A percentile compares a stretch with the other conserved stretches of the same genome.
Evolutionary conservation across 2,113 vertebrate species (phyloP).

Genomic region (Pseudopodoces humilis): DNA sequence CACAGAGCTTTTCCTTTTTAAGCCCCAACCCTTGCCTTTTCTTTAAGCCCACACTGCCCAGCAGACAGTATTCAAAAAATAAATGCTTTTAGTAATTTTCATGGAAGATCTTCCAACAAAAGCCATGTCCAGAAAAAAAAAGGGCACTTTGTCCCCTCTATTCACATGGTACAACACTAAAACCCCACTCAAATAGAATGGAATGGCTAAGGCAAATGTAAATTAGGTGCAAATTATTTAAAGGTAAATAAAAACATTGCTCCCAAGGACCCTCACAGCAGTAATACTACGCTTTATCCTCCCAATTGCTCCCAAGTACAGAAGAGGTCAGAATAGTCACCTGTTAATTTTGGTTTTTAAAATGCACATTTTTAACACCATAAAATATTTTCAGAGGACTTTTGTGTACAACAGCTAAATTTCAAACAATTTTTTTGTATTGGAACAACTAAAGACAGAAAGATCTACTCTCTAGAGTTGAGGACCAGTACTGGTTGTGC

Average conservation of each 20-base stretch:
- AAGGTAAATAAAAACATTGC: neutral
- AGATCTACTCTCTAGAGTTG: neutral
- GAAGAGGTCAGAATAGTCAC: neutral
- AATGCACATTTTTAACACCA: accelerated
- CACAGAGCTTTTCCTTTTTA: neutral
- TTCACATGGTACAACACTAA: neutral
- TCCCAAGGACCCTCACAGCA: neutral
- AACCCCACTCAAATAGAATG: neutral
- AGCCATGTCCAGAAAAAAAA: neutral
- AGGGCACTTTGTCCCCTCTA: neutral
- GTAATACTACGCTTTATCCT: neutral
- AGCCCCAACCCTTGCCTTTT: neutral
- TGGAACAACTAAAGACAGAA: neutral
- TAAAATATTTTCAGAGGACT: accelerated
- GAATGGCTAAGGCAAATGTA: neutral
- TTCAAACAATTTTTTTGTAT: neutral
- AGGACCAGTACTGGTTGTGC: neutral
- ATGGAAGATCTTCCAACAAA: neutral
- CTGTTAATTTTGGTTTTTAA: neutral
- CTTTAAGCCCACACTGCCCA: neutral
- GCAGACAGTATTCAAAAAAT: neutral
- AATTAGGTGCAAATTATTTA: neutral
- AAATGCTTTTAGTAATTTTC: neutral
- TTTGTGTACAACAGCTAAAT: neutral
- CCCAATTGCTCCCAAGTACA: neutral